Evolutionary conservation across 2,113 vertebrate species (phyloP).

Genomic region (Haplochromis burtoni): DNA sequence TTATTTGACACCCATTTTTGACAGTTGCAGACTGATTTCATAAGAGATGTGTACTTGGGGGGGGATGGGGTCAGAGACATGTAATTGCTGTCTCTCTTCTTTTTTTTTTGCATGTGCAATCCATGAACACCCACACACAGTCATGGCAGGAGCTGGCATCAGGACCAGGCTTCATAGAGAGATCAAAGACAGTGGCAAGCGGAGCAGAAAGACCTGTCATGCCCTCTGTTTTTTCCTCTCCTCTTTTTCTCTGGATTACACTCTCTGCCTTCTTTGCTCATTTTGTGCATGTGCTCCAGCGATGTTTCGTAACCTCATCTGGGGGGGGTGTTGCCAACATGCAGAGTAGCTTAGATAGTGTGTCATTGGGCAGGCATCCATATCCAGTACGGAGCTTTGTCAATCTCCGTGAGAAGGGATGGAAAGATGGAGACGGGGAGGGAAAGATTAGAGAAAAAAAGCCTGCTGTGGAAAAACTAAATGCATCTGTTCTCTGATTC

Average conservation of each 20-base stretch:
- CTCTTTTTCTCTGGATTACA: neutral
- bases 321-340: neutral
- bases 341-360: neutral
- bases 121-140: neutral
- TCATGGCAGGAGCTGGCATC: neutral
- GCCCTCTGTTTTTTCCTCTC: neutral
- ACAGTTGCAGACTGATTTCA: neutral
- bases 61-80: neutral
- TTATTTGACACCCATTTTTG: neutral
- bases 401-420: neutral
- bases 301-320: constrained; percentile 6
- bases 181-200: constrained; percentile 46
- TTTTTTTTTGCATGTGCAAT: neutral
- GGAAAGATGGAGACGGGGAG: neutral
- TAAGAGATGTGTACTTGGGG: neutral
- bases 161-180: neutral
- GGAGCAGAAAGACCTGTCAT: constrained; percentile 21
- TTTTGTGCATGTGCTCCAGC: neutral
- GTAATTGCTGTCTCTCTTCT: neutral
- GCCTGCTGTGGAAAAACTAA: neutral
- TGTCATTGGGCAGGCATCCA: constrained; percentile 15
- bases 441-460: neutral
- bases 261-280: neutral
- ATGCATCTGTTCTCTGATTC: neutral
- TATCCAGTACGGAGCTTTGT: neutral